These are phyloP conservation scores for Tetrao urogallus DNA, from an alignment of 2,113 vertebrate genomes.

Conservation along the genomic window DNA sequence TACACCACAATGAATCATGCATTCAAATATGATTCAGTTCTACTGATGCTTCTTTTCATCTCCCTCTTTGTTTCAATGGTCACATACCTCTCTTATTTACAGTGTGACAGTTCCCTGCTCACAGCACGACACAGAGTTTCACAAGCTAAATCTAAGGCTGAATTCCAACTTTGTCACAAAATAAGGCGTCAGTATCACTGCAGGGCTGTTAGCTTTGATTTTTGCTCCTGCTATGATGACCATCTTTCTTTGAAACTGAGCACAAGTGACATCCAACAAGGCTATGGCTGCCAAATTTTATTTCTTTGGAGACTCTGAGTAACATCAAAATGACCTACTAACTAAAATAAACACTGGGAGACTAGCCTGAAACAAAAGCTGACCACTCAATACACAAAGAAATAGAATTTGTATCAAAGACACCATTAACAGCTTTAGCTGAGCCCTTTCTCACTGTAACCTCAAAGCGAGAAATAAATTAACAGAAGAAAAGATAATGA, in stretches of 20 bases:
- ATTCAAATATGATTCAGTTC: not conserved
- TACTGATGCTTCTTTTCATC: not conserved
- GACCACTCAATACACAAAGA: not conserved
- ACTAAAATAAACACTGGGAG: not conserved
- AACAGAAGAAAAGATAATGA: not conserved
- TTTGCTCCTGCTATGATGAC: not conserved
- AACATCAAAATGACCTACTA: not conserved
- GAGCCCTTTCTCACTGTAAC: not conserved
- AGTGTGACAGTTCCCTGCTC: not conserved
- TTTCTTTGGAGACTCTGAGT: not conserved
- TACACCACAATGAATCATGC: not conserved
- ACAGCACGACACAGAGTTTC: not conserved
- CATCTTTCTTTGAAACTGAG: not conserved
- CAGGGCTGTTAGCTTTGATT: not conserved
- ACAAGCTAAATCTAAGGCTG: not conserved
- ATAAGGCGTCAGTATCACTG: fast-evolving
- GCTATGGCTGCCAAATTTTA: not conserved
- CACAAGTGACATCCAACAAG: fast-evolving
- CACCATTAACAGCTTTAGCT: not conserved
- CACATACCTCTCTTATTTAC: not conserved
- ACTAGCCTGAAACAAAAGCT: not conserved
- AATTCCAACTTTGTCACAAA: not conserved
- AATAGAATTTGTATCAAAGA: not conserved
- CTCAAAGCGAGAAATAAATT: not conserved
- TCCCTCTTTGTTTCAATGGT: not conserved